Percentiles rank a stretch among this genome's conserved stretches.
Evolutionary conservation across 2,888 invertebrate genomes (phyloP).

Genomic region (Crossocerus cetratus): DNA sequence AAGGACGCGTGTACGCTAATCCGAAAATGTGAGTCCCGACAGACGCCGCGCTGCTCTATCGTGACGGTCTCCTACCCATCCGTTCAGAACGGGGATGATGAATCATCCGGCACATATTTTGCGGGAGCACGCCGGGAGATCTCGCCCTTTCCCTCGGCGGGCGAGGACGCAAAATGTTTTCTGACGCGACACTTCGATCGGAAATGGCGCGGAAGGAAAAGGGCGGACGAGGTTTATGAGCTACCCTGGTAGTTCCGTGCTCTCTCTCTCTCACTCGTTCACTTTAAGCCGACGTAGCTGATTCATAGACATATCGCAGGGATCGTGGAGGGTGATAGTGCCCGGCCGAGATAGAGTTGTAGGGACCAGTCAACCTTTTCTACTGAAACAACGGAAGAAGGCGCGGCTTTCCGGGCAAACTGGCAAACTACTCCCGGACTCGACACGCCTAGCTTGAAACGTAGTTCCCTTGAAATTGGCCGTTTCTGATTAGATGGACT

Average conservation of each 20-base stretch:
- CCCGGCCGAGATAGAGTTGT: neutral
- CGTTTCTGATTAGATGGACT: slow-evolving; percentile 62
- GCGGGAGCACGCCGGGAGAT: slow-evolving; percentile 8
- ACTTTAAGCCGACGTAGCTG: slow-evolving; percentile 7
- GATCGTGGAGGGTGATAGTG: slow-evolving; percentile 34
- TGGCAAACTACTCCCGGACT: slow-evolving; percentile 8
- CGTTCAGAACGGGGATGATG: slow-evolving; percentile 28
- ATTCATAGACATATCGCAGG: slow-evolving; percentile 54
- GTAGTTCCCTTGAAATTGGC: slow-evolving; percentile 59
- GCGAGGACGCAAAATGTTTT: slow-evolving; percentile 51
- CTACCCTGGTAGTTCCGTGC: slow-evolving; percentile 16
- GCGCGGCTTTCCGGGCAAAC: slow-evolving; percentile 6
- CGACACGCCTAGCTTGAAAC: too few relatives aligned
- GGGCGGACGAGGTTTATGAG: slow-evolving; percentile 54
- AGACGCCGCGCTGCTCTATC: slow-evolving; percentile 42
- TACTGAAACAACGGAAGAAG: neutral
- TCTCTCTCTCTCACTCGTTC: slow-evolving; percentile 24
- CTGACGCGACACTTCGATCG: slow-evolving; percentile 61
- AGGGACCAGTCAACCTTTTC: neutral
- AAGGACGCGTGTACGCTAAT: slow-evolving; percentile 3
- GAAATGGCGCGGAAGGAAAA: slow-evolving; percentile 64
- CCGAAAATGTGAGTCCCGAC: slow-evolving; percentile 16
- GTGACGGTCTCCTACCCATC: slow-evolving; percentile 17
- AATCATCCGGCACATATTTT: slow-evolving; percentile 42
- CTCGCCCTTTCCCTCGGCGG: slow-evolving; percentile 1